Percentiles rank a stretch among this genome's conserved stretches.
Conservation (phyloP, 2,797 vertebrate species). For the Pantherophis vulpinus region DNA sequence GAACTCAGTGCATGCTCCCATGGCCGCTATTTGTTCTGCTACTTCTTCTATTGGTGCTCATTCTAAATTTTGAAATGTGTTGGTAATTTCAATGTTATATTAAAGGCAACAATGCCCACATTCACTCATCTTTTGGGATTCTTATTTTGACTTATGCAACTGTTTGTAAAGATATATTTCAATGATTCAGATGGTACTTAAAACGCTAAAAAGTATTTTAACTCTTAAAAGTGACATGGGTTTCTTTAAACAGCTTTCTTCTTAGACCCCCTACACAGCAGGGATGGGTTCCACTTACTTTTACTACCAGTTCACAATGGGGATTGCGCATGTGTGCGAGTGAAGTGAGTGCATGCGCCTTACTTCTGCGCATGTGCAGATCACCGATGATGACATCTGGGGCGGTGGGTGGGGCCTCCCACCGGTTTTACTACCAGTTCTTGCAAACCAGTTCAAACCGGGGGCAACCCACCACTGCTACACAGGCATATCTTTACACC, state of each 20-base stretch:
- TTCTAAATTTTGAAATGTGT: conserved; percentile 1
- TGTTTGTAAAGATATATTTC: background rate
- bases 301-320: too few species aligned
- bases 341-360: too few species aligned
- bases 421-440: too few species aligned
- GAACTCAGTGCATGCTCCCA: background rate
- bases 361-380: too few species aligned
- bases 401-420: too few species aligned
- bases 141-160: background rate
- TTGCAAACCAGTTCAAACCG: too few species aligned
- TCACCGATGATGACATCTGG: too few species aligned
- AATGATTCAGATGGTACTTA: background rate
- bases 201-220: background rate
- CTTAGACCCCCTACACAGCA: background rate
- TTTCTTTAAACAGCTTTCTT: background rate
- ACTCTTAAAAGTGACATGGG: background rate
- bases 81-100: background rate
- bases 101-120: background rate
- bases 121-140: background rate
- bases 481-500: background rate
- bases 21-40: background rate
- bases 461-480: too few species aligned
- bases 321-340: too few species aligned
- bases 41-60: background rate
- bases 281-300: too few species aligned